phyloP scores from a whole-genome alignment of 2,888 invertebrate genomes.

The Spisula subtruncata region DNA sequence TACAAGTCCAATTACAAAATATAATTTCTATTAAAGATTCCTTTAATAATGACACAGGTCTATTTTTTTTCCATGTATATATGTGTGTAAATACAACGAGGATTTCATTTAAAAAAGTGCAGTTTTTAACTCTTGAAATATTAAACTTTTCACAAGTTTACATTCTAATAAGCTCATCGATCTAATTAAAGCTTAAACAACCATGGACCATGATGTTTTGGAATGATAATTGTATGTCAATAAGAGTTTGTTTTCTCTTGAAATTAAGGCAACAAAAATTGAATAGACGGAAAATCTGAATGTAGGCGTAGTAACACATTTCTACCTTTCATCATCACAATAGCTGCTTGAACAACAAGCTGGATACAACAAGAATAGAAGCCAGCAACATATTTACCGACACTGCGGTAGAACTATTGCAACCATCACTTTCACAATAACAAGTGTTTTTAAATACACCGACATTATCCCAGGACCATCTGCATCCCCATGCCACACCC shows the following conservation, averaged over 20 bases:
- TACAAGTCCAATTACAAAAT: neutral
- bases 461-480: constrained; percentile 97
- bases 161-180: neutral
- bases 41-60: neutral
- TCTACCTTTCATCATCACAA: constrained; percentile 44
- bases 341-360: constrained; percentile 41
- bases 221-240: neutral
- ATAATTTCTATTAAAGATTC: neutral
- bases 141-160: no score
- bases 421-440: constrained; percentile 96
- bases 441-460: constrained; percentile 99
- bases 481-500: constrained; percentile 97
- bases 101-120: no score
- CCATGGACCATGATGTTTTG: neutral
- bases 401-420: constrained; percentile 90
- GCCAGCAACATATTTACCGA: constrained; percentile 62
- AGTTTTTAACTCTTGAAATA: no score
- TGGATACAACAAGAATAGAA: constrained; percentile 43
- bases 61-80: neutral
- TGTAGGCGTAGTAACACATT: neutral
- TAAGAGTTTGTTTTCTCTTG: neutral
- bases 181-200: neutral
- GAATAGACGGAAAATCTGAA: neutral
- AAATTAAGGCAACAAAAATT: neutral
- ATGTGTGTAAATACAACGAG: neutral